Base-by-base conservation (phyloP, 1,140 invertebrate genomes). In the Drosophila subobscura region DNA sequence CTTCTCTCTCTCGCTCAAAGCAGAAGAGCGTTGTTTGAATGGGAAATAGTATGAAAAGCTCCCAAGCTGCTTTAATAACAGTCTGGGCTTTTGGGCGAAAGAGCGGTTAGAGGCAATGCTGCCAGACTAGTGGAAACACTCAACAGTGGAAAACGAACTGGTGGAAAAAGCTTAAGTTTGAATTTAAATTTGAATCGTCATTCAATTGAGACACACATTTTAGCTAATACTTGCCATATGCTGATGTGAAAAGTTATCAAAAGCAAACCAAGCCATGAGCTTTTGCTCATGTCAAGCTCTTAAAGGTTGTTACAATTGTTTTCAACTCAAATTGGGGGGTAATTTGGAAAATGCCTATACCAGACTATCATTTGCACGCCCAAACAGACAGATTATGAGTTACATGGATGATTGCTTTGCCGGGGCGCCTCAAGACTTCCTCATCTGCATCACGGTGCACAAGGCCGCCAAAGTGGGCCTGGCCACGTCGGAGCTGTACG, bases 401-500 rank as follows among this genome's bases (percentile, higher is more conserved):
- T 57, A 65, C 22, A 40, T 65, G 42, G 73, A 88, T 1, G 78
- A 88, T 51, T 88, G 83, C 40, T 88, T 88, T 42, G 83, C 83
- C 3, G 83, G 84, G 10, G 50, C 79, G 0, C 16, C 58, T 5
- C 90, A 91, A 37, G 90, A 91, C 46, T 91, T 90, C 67, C 72
- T 91, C 1, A 71, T 91, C 46, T 91, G 90, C 56, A 68, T 89
- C 4, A 90, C 90, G 0, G 71, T 91, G 6, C 91, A 91, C 49
- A 91, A 91, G 50, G 91, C 91, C 1, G 63, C 59, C 2, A 53
- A 88, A 16, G 77, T 91, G 7, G 75, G 78, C 2, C 47, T 89
- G 2, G 40, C 61, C 40, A 93, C 93, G 70, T 92, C 91, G n/a
- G 93, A 94, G 72, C 92, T 94, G 0, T 92, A 92, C 66, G 93